phyloP scores from a whole-genome alignment of 92 coral and sea anemone species.

The Siderastrea siderea region DNA sequence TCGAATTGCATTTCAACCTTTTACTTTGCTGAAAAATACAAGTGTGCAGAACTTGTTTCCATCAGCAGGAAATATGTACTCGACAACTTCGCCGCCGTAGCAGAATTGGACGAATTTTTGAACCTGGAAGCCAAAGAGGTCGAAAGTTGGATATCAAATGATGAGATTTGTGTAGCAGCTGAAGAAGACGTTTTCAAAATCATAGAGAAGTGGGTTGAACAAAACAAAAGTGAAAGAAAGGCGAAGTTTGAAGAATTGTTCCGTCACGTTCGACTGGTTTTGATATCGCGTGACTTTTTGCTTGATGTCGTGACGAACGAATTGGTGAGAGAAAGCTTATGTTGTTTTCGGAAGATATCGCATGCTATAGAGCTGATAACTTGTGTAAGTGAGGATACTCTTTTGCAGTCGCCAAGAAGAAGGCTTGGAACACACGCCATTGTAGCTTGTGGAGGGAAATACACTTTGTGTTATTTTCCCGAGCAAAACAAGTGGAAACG shows the following conservation, averaged over 20 bases:
- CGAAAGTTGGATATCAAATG: constrained; percentile 6
- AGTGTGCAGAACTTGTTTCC: not conserved
- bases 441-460: constrained; percentile 21
- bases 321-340: not conserved
- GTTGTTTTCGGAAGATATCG: not conserved
- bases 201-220: not conserved
- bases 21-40: constrained; percentile 26
- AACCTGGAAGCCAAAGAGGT: not conserved
- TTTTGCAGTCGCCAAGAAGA: not conserved
- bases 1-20: constrained; percentile 36
- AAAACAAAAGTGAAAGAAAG: not conserved
- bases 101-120: not conserved
- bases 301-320: constrained; percentile 20
- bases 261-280: constrained; percentile 3
- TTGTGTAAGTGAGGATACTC: not conserved
- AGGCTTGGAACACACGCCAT: constrained; percentile 10
- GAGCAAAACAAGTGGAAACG: constrained; percentile 16
- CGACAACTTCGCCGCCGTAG: constrained; percentile 9
- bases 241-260: not conserved
- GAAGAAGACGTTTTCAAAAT: constrained; percentile 3
- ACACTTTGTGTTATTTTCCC: constrained; percentile 22
- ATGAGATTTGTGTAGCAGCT: not conserved
- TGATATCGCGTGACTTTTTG: constrained; percentile 19
- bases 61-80: not conserved
- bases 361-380: not conserved